These are phyloP conservation scores for Gallinago undulata DNA, from an alignment of 2,113 vertebrate genomes.

Conservation along the genomic window DNA sequence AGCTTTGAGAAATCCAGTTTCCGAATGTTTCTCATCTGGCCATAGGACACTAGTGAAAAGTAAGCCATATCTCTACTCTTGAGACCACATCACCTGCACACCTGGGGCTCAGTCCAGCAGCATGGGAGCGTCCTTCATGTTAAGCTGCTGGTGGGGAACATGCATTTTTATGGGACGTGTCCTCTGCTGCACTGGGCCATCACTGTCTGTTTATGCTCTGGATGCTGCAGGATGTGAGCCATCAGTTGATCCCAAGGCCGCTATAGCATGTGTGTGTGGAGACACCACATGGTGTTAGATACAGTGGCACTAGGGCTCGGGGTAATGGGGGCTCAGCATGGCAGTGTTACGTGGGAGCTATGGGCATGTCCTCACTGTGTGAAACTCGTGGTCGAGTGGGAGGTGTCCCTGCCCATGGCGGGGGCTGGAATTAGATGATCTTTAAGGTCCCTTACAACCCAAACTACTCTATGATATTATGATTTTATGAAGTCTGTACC, in stretches of 20 bases:
- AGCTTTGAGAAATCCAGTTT: neutral
- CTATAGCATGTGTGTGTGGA: neutral
- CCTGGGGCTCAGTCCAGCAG: neutral
- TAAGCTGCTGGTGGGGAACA: neutral
- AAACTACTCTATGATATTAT: neutral
- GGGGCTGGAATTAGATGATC: neutral
- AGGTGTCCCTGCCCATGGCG: neutral
- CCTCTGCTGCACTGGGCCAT: neutral
- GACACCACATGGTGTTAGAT: neutral
- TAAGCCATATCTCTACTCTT: accelerated
- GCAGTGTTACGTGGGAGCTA: neutral
- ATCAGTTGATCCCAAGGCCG: neutral
- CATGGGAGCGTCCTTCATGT: neutral
- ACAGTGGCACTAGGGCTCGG: neutral
- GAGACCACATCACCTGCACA: neutral
- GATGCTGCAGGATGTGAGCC: neutral
- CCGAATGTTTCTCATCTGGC: neutral
- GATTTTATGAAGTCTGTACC: neutral
- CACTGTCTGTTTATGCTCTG: neutral
- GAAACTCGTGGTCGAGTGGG: neutral
- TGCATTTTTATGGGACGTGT: neutral
- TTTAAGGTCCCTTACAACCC: neutral
- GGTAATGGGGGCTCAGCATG: neutral
- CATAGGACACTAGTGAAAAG: neutral
- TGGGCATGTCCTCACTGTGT: neutral